Conservation (phyloP, 2,888 invertebrate species). For the Epicampocera succincta region DNA sequence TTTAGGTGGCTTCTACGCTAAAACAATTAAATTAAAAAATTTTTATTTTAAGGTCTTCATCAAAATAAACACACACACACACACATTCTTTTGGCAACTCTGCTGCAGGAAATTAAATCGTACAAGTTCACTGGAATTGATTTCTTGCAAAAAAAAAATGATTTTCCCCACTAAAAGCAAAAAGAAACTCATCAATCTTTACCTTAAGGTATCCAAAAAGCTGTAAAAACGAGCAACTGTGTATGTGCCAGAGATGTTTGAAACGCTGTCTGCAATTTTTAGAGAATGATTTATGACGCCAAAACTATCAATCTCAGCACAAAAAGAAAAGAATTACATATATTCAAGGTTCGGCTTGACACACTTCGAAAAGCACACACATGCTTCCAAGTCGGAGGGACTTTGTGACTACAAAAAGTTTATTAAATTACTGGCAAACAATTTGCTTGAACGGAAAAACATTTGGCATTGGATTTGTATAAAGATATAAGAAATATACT, state of each 20-base stretch:
- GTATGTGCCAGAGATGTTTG: not conserved
- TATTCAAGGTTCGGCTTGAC: too few species aligned
- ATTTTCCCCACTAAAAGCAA: not conserved
- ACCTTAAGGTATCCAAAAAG: slow-evolving; percentile 1
- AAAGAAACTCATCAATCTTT: slow-evolving; percentile 57
- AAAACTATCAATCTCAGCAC: not conserved
- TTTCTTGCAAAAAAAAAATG: slow-evolving; percentile 16
- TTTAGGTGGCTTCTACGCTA: too few species aligned
- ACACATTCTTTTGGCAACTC: too few species aligned
- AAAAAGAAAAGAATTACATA: not conserved
- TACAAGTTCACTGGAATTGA: too few species aligned
- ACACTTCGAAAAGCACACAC: too few species aligned
- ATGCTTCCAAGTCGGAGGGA: not conserved
- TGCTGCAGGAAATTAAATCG: too few species aligned
- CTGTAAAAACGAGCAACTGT: not conserved
- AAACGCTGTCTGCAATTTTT: slow-evolving; percentile 22
- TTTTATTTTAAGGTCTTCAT: too few species aligned
- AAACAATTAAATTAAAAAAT: too few species aligned
- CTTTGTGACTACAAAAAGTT: not conserved
- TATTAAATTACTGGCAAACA: too few species aligned
- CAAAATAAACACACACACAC: too few species aligned
- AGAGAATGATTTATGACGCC: slow-evolving; percentile 17
- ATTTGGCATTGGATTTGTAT: too few species aligned
- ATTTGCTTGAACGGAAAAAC: not conserved
- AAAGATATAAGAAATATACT: too few species aligned